Evolutionary conservation across 2,797 vertebrate genomes (phyloP).

Genomic region (Muraenolepis orangiensis): DNA sequence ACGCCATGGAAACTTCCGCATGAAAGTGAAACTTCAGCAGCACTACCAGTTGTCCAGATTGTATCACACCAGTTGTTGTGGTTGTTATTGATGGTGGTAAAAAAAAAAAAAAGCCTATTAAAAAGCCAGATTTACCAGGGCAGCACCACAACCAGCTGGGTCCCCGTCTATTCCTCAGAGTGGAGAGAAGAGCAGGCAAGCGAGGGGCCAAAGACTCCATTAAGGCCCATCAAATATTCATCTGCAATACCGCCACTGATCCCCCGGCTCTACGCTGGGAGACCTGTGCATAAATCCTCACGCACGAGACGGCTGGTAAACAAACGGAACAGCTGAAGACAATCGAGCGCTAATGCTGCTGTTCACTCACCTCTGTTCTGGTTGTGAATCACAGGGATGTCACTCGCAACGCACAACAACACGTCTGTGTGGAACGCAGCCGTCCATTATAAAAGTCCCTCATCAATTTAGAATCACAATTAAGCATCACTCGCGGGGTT

Average conservation of each 20-base stretch:
- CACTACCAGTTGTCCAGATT: constrained; percentile 40
- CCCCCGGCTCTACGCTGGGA: constrained; percentile 25
- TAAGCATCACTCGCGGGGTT: no score
- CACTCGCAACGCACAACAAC: constrained; percentile 5
- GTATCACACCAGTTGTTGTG: constrained; percentile 57
- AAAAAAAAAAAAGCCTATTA: neutral
- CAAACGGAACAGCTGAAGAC: constrained; percentile 31
- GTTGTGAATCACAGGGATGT: constrained; percentile 13
- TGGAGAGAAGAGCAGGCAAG: constrained; percentile 16
- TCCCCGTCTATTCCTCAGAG: neutral
- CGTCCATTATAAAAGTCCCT: constrained; percentile 7
- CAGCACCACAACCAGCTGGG: constrained; percentile 8
- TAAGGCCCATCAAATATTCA: constrained; percentile 74
- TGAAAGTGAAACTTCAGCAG: constrained; percentile 22
- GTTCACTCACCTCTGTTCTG: constrained; percentile 32
- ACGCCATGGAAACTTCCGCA: constrained; percentile 13
- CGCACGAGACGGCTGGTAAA: constrained; percentile 21
- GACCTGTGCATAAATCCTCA: constrained; percentile 27
- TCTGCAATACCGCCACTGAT: constrained; percentile 58
- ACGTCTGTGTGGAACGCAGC: constrained; percentile 16
- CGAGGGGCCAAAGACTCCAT: constrained; percentile 50
- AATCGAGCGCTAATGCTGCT: neutral
- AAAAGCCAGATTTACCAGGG: constrained; percentile 49
- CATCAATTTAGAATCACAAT: neutral
- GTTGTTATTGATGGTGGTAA: constrained; percentile 15